Percentiles rank a stretch among this genome's conserved stretches.
Conservation (phyloP, 2,113 vertebrate genomes). For the Mohoua ochrocephala region DNA sequence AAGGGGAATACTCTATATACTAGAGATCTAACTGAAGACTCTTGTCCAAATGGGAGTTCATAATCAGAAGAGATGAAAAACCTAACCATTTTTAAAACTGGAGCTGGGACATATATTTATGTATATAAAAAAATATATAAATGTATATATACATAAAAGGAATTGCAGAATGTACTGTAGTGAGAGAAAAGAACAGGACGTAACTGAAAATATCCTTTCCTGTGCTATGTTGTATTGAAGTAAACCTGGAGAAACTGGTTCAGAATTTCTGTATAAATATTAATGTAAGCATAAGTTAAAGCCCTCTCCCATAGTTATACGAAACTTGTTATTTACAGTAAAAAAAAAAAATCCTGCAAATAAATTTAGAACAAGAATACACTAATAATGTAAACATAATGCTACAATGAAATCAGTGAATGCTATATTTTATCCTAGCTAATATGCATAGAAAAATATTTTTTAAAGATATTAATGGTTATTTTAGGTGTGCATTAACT, state of each 20-base stretch:
- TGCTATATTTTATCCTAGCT: background rate
- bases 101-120: background rate
- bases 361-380: background rate
- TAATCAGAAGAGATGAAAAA: background rate
- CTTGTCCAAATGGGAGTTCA: background rate
- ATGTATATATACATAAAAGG: fast-evolving
- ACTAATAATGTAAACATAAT: background rate
- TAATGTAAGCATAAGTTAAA: background rate
- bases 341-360: background rate
- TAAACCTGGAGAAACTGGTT: background rate
- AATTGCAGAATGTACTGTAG: background rate
- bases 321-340: background rate
- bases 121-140: background rate
- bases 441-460: background rate
- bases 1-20: background rate
- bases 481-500: background rate
- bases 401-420: background rate
- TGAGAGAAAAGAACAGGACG: background rate
- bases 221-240: background rate
- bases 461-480: background rate
- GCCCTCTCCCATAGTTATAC: background rate
- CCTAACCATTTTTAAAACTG: background rate
- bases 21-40: background rate
- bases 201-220: background rate
- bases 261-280: background rate